Percentiles rank a stretch among this genome's conserved stretches.
phyloP scores from a whole-genome alignment of 2,113 vertebrate species.

The Calyptommatus sinebrachiatus region DNA sequence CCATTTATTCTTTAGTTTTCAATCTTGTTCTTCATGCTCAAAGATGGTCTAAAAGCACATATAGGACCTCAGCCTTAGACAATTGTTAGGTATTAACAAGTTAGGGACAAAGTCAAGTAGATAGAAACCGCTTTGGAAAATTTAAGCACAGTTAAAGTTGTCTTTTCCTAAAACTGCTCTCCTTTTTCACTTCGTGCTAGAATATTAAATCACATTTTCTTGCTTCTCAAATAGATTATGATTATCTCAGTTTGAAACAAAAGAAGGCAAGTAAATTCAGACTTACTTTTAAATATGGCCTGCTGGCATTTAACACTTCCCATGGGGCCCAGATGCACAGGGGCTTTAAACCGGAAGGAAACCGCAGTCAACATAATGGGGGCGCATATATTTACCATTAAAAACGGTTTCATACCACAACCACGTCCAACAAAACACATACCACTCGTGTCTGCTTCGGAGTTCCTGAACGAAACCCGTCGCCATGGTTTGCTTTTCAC shows the following conservation, averaged over 20 bases:
- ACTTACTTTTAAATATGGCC: slow-evolving; percentile 27
- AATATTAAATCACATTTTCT: slow-evolving; percentile 49
- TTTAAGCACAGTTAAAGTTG: slow-evolving; percentile 53
- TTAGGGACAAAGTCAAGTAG: slow-evolving; percentile 52
- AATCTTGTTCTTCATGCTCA: not conserved
- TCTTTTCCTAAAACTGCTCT: slow-evolving; percentile 43
- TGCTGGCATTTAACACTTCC: slow-evolving; percentile 22
- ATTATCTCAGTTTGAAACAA: slow-evolving; percentile 48
- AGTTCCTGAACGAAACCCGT: no score
- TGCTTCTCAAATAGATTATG: slow-evolving; percentile 53
- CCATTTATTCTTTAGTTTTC: slow-evolving; percentile 52
- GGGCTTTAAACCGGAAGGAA: no score
- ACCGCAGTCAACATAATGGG: no score
- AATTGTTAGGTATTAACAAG: slow-evolving; percentile 60
- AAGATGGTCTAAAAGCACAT: no score
- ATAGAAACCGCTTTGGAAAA: slow-evolving; percentile 64
- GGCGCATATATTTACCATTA: no score
- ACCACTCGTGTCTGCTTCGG: no score
- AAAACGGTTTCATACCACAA: no score
- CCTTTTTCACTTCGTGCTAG: slow-evolving; percentile 31
- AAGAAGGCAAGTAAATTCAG: slow-evolving; percentile 48
- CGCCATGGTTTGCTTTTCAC: not conserved
- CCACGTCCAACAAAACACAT: no score
- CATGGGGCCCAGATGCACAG: no score
- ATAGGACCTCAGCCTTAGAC: slow-evolving; percentile 39